Conservation (phyloP, 2,888 invertebrate genomes). For the Ornithoptera priamus region DNA sequence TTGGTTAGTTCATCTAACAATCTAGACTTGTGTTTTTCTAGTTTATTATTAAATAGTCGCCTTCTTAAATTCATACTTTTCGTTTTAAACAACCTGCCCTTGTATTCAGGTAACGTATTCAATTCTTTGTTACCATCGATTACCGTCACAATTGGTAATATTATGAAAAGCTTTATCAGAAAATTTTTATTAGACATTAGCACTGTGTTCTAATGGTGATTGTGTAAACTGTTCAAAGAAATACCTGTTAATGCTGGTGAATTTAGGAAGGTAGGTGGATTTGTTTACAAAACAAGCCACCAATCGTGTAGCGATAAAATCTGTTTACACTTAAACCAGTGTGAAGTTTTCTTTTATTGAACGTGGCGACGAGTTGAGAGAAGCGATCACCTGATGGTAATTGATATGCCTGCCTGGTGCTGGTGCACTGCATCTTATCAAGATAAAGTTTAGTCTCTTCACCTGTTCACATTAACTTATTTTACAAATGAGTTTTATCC, state of each 20-base stretch:
- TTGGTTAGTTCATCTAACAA: conserved; percentile 35
- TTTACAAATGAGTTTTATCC: too few relatives aligned
- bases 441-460: too few relatives aligned
- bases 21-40: conserved; percentile 32
- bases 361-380: background rate
- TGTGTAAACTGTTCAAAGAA: conserved; percentile 6
- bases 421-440: too few relatives aligned
- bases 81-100: conserved; percentile 16
- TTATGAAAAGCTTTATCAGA: background rate
- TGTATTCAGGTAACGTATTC: conserved; percentile 28
- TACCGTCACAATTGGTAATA: conserved; percentile 6
- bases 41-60: conserved; percentile 39
- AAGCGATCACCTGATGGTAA: too few relatives aligned
- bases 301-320: conserved; percentile 23
- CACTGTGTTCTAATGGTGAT: conserved; percentile 1
- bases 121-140: background rate
- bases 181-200: conserved; percentile 22
- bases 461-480: too few relatives aligned
- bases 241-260: conserved; percentile 7
- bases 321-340: conserved; percentile 21
- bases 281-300: conserved; percentile 23
- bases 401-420: too few relatives aligned
- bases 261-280: conserved; percentile 10
- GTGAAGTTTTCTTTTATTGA: conserved; percentile 3
- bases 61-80: conserved; percentile 33